These are phyloP conservation scores for Caenorhabditis drosophilae DNA, from an alignment of 2,888 invertebrate genomes.

Conservation along the genomic window DNA sequence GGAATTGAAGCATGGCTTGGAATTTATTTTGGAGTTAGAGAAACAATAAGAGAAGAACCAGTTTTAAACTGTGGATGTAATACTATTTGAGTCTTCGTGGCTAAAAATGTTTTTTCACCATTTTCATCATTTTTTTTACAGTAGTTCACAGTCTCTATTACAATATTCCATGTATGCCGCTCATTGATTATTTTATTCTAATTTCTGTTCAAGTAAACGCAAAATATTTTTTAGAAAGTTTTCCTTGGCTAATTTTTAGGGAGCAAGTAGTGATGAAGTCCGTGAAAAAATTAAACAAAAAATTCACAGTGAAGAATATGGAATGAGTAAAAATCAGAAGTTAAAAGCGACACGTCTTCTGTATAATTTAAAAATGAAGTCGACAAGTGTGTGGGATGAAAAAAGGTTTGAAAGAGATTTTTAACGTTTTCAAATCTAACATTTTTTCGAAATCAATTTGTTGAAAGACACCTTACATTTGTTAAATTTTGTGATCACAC, in stretches of 20 bases:
- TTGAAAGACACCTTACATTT: conserved; percentile 18
- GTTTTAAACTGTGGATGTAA: conserved; percentile 41
- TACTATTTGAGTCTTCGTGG: conserved; percentile 6
- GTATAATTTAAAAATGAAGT: conserved; percentile 13
- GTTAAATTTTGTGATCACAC: not conserved
- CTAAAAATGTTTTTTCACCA: not conserved
- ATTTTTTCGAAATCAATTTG: too few relatives aligned
- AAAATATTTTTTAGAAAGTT: not conserved
- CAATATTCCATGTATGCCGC: conserved; percentile 18
- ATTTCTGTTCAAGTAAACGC: conserved; percentile 9
- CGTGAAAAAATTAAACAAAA: not conserved
- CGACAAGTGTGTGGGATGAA: conserved; percentile 4
- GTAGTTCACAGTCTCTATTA: conserved; percentile 41
- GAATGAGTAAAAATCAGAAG: not conserved
- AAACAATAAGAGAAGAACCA: conserved; percentile 17
- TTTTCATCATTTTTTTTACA: conserved; percentile 21
- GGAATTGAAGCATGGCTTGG: conserved; percentile 44
- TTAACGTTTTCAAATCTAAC: too few relatives aligned
- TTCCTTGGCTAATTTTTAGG: not conserved
- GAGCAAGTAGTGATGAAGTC: not conserved
- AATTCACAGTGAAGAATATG: not conserved
- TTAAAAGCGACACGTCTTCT: conserved; percentile 1
- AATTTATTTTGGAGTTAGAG: conserved; percentile 31
- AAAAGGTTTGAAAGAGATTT: too few relatives aligned
- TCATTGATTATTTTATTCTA: conserved; percentile 22